Base-by-base conservation (phyloP, 2,888 invertebrate species). In the Allacma fusca region DNA sequence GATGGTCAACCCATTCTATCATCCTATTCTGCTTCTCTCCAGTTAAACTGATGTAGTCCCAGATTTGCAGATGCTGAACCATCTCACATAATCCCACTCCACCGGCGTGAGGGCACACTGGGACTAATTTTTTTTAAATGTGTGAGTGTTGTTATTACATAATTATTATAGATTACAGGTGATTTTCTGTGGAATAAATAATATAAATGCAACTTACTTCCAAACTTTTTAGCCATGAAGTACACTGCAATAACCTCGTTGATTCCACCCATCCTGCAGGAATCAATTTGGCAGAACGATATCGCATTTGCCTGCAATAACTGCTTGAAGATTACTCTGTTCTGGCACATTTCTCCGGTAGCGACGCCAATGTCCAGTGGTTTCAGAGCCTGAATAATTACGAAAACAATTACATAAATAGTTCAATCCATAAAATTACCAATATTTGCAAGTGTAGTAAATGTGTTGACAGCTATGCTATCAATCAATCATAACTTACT, bases 51-150 rank as follows among this genome's bases (percentile, higher is more conserved):
- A 93, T 89, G 87, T 90, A 96, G 87, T 96, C 95, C 92, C 95
- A 96, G 88, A 92, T 91, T 87, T 95, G 94, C 65, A 96, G 88
- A 87, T 97, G 96, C 84, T 96, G 96, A 1, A 96, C 95, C 92
- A 96, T 93, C 88, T 96, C 96, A 85, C 96, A 96, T 1, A 97
- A 89, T 1, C 96, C 96, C 13, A 96, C 93, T 9, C 96, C 97
- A n/a, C 96, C 97, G 78, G 95, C 96, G 88, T 97, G 96, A 0
- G 97, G 96, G 86, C 95, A 96, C 0, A 97, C 94, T 85, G 94
- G 94, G 21, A 96, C 95, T 95, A 86, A 26, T 88, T 86, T 9
- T 40, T 9, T 13, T 9, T 5, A 40, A 40, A 78, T 26, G n/a
- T n/a, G n/a, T n/a, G n/a, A n/a, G n/a, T n/a, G n/a, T n/a, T n/a